phyloP scores from a whole-genome alignment of 2,797 vertebrate species.

The Protosalanx chinensis region DNA sequence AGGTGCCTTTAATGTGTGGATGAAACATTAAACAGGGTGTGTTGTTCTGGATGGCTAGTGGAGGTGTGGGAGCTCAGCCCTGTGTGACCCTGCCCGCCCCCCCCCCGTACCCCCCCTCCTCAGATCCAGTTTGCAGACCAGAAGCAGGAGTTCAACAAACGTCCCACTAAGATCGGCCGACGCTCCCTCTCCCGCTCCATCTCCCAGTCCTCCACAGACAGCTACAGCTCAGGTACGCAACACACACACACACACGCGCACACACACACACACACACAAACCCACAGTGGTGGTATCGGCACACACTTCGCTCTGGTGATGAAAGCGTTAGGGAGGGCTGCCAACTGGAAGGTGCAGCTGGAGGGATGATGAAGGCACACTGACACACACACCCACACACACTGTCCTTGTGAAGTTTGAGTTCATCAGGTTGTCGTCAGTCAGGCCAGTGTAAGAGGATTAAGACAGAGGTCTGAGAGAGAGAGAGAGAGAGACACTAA shows the following conservation, averaged over 20 bases:
- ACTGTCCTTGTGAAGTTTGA: constrained; percentile 7
- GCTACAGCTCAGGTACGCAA: constrained; percentile 92
- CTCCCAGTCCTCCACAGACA: constrained; percentile 98
- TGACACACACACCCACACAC: background rate
- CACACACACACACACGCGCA: background rate
- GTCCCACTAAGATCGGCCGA: constrained; percentile 93
- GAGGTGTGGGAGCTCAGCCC: background rate
- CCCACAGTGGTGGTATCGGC: background rate
- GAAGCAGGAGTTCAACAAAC: constrained; percentile 98
- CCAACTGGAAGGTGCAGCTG: background rate
- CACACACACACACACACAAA: constrained; percentile 10
- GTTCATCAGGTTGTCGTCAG: background rate
- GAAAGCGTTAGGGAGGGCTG: background rate
- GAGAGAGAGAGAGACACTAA: too few species aligned
- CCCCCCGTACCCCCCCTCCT: constrained; percentile 1
- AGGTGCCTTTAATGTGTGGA: background rate
- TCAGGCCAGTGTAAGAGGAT: constrained; percentile 12
- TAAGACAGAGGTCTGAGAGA: background rate
- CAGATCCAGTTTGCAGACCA: constrained; percentile 99
- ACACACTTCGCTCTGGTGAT: background rate
- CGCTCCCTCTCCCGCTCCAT: constrained; percentile 97
- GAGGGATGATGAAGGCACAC: background rate
- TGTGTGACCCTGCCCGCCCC: background rate
- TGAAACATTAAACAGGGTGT: background rate
- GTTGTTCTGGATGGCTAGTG: background rate